Evolutionary conservation across 2,888 invertebrate genomes (phyloP).

Genomic region (Sphinx pinastri): DNA sequence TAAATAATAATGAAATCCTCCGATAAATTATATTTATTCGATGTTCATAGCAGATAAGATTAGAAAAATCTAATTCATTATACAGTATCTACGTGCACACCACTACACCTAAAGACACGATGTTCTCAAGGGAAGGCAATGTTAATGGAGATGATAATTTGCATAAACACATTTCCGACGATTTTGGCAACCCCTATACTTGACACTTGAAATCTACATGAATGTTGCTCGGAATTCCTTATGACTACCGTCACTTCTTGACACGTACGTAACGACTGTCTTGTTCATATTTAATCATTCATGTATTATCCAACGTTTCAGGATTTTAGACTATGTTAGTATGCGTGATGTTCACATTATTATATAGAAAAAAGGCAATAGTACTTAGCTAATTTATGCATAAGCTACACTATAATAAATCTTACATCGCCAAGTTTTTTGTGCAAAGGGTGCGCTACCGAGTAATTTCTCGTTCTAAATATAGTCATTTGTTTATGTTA

Average conservation of each 20-base stretch:
- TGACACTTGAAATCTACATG: constrained; percentile 75
- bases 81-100: constrained; percentile 27
- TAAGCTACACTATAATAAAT: too few relatives aligned
- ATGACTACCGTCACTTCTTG: constrained; percentile 56
- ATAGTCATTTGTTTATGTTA: too few relatives aligned
- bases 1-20: too few relatives aligned
- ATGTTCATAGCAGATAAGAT: background rate
- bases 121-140: constrained; percentile 57
- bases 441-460: too few relatives aligned
- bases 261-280: constrained; percentile 51
- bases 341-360: background rate
- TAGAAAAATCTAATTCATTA: constrained; percentile 7
- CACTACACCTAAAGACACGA: constrained; percentile 46
- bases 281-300: constrained; percentile 55
- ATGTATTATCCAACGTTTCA: constrained; percentile 31
- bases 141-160: constrained; percentile 79
- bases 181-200: constrained; percentile 76
- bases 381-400: too few relatives aligned
- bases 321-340: constrained; percentile 11
- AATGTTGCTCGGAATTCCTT: constrained; percentile 56
- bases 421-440: too few relatives aligned
- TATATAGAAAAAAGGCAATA: too few relatives aligned
- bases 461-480: too few relatives aligned
- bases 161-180: constrained; percentile 80
- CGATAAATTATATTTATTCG: too few relatives aligned